Evolutionary conservation across 2,113 vertebrate genomes (phyloP).

Genomic region (Prolemur simus): DNA sequence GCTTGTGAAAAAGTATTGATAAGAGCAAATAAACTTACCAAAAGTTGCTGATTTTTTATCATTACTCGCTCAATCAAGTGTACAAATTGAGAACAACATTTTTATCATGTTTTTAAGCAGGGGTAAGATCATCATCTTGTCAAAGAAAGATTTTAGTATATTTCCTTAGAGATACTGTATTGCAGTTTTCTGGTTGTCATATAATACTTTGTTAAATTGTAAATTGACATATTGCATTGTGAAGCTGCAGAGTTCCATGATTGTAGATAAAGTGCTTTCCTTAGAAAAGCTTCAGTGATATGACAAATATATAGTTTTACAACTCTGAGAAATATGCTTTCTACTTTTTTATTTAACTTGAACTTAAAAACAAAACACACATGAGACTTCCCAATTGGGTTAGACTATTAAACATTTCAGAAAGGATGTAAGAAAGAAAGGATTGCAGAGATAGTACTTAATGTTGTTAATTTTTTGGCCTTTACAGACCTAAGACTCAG

Average conservation of each 20-base stretch:
- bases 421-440: neutral
- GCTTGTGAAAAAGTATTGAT: slow-evolving; percentile 69
- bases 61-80: slow-evolving; percentile 67
- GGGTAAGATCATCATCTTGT: slow-evolving; percentile 55
- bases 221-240: neutral
- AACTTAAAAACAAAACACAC: neutral
- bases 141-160: neutral
- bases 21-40: slow-evolving; percentile 70
- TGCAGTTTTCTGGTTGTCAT: neutral
- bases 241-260: neutral
- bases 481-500: neutral
- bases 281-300: neutral
- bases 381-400: neutral
- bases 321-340: neutral
- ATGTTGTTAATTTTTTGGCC: neutral
- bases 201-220: neutral
- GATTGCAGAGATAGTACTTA: neutral
- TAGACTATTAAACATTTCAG: neutral
- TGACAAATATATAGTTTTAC: neutral
- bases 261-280: neutral
- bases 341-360: neutral
- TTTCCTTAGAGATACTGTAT: neutral
- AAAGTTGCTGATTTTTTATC: slow-evolving; percentile 75
- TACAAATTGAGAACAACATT: slow-evolving; percentile 50
- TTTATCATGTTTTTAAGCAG: slow-evolving; percentile 58